Conservation (phyloP, 2,888 invertebrate species). For the Cetonia aurata region DNA sequence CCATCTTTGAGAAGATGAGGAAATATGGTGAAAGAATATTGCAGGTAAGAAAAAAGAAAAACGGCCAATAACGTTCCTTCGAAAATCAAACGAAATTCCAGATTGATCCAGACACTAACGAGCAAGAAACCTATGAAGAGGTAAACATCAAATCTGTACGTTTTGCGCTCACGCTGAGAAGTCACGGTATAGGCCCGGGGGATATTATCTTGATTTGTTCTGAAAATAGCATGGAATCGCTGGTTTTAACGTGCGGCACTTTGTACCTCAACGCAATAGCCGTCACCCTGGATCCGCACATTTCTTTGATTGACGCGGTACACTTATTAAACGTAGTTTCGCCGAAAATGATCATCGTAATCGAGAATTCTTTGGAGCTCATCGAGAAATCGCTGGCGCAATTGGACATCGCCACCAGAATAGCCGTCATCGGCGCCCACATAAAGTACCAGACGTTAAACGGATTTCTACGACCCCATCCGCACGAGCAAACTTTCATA, state of each 20-base stretch:
- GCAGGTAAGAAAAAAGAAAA: neutral
- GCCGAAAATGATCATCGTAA: slow-evolving; percentile 55
- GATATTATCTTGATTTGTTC: slow-evolving; percentile 68
- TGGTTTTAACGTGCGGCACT: slow-evolving; percentile 57
- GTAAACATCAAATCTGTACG: slow-evolving; percentile 63
- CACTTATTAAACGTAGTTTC: slow-evolving; percentile 53
- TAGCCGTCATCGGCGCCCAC: slow-evolving; percentile 8
- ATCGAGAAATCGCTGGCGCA: slow-evolving; percentile 7
- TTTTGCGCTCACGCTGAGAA: slow-evolving; percentile 65
- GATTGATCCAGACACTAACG: slow-evolving; percentile 67
- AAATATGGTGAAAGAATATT: slow-evolving; percentile 17
- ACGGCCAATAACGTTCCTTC: neutral
- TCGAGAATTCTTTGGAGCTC: slow-evolving; percentile 39
- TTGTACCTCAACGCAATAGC: slow-evolving; percentile 64
- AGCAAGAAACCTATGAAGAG: slow-evolving; percentile 64
- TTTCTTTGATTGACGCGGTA: slow-evolving; percentile 51
- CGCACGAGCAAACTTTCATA: slow-evolving; percentile 2
- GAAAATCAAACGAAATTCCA: slow-evolving; percentile 49
- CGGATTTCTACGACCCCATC: neutral
- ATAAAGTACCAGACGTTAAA: neutral
- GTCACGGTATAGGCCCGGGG: slow-evolving; percentile 55
- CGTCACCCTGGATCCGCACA: slow-evolving; percentile 56
- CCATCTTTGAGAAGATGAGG: slow-evolving; percentile 20
- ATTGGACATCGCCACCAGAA: neutral
- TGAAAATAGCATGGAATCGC: slow-evolving; percentile 66